These are phyloP conservation scores for Lepidostoma basale DNA, from an alignment of 1,140 invertebrate genomes.

Conservation along the genomic window DNA sequence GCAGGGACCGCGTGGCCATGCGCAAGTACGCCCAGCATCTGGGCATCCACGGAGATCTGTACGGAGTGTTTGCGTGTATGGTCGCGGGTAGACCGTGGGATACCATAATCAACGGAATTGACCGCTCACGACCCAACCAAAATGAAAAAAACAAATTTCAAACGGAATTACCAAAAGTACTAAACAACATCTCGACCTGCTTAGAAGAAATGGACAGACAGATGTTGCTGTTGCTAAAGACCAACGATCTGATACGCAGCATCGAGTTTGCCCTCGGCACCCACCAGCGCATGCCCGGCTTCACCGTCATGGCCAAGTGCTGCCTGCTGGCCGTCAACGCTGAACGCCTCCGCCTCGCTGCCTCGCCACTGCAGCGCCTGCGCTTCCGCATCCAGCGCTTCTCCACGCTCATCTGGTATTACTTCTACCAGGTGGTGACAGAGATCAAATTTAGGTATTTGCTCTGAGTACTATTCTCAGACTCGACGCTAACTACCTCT, in stretches of 20 bases:
- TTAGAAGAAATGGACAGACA: constrained; percentile 64
- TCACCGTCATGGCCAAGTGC: constrained; percentile 88
- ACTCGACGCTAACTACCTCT: too few relatives aligned
- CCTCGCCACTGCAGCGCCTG: constrained; percentile 16
- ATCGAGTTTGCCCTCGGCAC: constrained; percentile 86
- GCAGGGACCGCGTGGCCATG: constrained; percentile 81
- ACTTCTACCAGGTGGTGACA: constrained; percentile 31
- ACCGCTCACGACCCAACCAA: constrained; percentile 71
- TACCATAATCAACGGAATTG: constrained; percentile 82
- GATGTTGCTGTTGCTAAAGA: constrained; percentile 94
- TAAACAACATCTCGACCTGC: constrained; percentile 63
- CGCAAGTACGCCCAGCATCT: constrained; percentile 75
- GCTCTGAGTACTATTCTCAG: background rate
- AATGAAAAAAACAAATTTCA: constrained; percentile 76
- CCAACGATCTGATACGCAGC: constrained; percentile 93
- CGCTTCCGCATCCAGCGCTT: constrained; percentile 15
- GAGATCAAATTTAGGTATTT: constrained; percentile 35
- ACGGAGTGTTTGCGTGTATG: constrained; percentile 93
- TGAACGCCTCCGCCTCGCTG: constrained; percentile 59
- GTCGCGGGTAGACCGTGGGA: constrained; percentile 94
- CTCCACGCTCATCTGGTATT: constrained; percentile 36
- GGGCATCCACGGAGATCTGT: constrained; percentile 83
- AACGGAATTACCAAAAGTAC: constrained; percentile 66
- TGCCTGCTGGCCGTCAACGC: constrained; percentile 79
- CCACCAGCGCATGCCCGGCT: constrained; percentile 78